Base-by-base conservation (phyloP, 2,113 vertebrate species). In the Castor canadensis region DNA sequence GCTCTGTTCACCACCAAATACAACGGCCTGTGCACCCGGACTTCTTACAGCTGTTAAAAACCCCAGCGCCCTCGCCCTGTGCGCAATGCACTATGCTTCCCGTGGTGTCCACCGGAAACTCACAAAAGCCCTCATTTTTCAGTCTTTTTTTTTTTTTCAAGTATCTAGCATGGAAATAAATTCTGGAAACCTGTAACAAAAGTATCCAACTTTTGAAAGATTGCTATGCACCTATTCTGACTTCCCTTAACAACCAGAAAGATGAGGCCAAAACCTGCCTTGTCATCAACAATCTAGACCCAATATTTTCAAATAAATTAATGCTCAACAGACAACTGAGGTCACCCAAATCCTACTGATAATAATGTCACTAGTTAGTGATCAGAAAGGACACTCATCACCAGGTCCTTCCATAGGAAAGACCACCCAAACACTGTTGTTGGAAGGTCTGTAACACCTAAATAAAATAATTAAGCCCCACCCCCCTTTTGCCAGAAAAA, bases 161-260 rank as follows among this genome's bases (percentile, higher is more conserved):
- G 64, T 79, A 95, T 40, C 69, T 91, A 60, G 69, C 17, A 22
- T 35, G 38, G n/a, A 79, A 95, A 66, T 84, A 91, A 92, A 80
- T 47, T 77, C 73, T 89, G 72, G 94, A 87, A 89, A 10, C 26
- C 40, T 40, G 20, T 73, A 58, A 69, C 81, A 92, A 56, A 94
- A 92, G 20, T n/a, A 92, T 49, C 92, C 40, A 76, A 64, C 72
- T 95, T 43, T 62, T n/a, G 73, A 93, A 95, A 96, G 40, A 93
- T 28, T 30, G 45, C 24, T 43, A 89, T 26, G 30, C 43, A 86
- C 88, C 19, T 11, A 30, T 93, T 95, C 82, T 75, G 75, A 72
- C 45, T 87, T 45, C 45, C 94, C 38, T 30, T 73, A 38, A 60
- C 49, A 87, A 82, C 16, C 66, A 90, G 64, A 82, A 83, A 92